Percentiles rank a stretch among this genome's conserved stretches.
Evolutionary conservation across 2,888 invertebrate genomes (phyloP).

Genomic region (Agrotis exclamationis): DNA sequence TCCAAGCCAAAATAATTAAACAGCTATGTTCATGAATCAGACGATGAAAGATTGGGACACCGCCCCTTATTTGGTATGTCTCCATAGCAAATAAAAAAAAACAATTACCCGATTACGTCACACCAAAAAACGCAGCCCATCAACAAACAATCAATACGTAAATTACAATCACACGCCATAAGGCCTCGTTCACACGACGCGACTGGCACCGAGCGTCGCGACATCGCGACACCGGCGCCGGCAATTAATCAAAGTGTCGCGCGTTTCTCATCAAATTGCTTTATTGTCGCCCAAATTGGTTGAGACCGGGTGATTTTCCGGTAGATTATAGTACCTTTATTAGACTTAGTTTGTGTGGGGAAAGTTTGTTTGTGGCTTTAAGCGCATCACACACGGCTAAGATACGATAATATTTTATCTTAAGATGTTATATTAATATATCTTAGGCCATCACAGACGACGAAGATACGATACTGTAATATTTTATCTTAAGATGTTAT

Average conservation of each 20-base stretch:
- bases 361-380: conserved; percentile 61
- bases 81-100: background rate
- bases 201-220: conserved; percentile 71
- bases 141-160: conserved; percentile 52
- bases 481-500: too few relatives aligned
- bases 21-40: background rate
- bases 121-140: conserved; percentile 34
- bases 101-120: conserved; percentile 5
- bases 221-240: conserved; percentile 76
- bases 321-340: conserved; percentile 67
- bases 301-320: conserved; percentile 74
- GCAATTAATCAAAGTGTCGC: conserved; percentile 78
- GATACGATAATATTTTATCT: too few relatives aligned
- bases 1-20: too few relatives aligned
- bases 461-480: too few relatives aligned
- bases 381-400: too few relatives aligned
- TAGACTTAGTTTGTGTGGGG: conserved; percentile 52
- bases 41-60: background rate
- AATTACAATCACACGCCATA: conserved; percentile 67
- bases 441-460: too few relatives aligned
- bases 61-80: background rate
- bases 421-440: too few relatives aligned
- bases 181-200: conserved; percentile 75
- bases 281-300: conserved; percentile 73
- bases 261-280: conserved; percentile 68